These are phyloP conservation scores for Trichogramma evanescens DNA, from an alignment of 2,888 invertebrate genomes.

Conservation along the genomic window DNA sequence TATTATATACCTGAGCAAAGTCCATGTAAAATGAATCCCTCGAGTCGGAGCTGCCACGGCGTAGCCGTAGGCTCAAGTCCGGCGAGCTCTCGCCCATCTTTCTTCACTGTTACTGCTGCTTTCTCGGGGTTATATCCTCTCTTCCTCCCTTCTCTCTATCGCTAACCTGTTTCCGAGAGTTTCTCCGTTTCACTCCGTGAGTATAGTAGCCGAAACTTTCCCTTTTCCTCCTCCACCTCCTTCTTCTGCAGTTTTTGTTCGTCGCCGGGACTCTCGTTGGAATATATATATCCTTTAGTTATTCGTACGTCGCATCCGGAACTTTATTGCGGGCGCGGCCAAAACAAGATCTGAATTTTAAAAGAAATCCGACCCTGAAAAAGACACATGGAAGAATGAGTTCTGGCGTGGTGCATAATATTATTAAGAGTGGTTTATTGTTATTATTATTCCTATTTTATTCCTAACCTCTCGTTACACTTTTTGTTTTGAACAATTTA, in stretches of 20 bases:
- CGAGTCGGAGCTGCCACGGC: constrained; percentile 79
- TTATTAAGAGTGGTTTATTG: too few species aligned
- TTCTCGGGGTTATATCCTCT: background rate
- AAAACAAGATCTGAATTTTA: too few species aligned
- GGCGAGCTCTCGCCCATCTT: constrained; percentile 72
- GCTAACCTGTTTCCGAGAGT: too few species aligned
- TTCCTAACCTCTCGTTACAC: too few species aligned
- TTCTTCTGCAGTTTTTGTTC: background rate
- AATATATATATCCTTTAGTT: too few species aligned
- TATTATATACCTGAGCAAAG: constrained; percentile 58
- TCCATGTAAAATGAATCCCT: constrained; percentile 86
- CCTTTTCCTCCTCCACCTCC: background rate
- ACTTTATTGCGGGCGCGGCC: too few species aligned
- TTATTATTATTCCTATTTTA: too few species aligned
- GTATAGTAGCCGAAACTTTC: background rate
- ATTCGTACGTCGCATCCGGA: too few species aligned
- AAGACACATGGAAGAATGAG: background rate
- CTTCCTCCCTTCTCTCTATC: background rate
- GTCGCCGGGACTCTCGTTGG: background rate
- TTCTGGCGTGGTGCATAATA: too few species aligned
- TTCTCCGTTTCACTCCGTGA: too few species aligned
- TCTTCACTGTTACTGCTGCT: constrained; percentile 18
- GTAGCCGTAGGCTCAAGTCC: constrained; percentile 75
- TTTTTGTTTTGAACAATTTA: too few species aligned
- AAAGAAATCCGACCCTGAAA: background rate